Conservation (phyloP, 2,113 vertebrate species). For the Malurus elegans region DNA sequence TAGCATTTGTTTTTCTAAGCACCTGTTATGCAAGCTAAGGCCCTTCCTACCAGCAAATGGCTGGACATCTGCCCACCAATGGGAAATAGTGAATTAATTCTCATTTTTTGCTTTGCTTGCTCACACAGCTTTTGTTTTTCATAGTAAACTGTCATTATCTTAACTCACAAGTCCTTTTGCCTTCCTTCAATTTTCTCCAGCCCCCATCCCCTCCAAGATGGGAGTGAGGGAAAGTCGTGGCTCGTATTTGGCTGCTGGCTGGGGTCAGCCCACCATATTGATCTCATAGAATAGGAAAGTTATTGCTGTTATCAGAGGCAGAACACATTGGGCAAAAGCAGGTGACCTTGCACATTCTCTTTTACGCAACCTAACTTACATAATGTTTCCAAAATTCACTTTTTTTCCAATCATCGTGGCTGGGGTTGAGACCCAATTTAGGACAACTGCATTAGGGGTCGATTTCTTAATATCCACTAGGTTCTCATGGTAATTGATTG, state of each 20-base stretch:
- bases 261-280: neutral
- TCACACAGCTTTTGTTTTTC: neutral
- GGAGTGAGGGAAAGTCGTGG: neutral
- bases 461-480: neutral
- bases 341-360: accelerated
- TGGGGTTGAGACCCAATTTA: neutral
- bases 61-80: neutral
- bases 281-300: neutral
- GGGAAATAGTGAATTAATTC: neutral
- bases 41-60: neutral
- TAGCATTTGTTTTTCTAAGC: neutral
- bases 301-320: neutral
- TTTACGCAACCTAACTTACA: neutral
- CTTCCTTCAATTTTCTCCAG: neutral
- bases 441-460: neutral
- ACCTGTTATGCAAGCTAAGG: neutral
- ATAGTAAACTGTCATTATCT: neutral
- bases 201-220: neutral
- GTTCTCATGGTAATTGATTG: neutral
- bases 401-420: neutral
- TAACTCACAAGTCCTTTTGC: accelerated
- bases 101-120: neutral
- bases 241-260: neutral
- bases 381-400: neutral
- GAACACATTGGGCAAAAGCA: neutral